Percentiles rank a stretch among this genome's conserved stretches.
Conservation (phyloP, 2,888 invertebrate genomes). For the Pediacus dermestoides region DNA sequence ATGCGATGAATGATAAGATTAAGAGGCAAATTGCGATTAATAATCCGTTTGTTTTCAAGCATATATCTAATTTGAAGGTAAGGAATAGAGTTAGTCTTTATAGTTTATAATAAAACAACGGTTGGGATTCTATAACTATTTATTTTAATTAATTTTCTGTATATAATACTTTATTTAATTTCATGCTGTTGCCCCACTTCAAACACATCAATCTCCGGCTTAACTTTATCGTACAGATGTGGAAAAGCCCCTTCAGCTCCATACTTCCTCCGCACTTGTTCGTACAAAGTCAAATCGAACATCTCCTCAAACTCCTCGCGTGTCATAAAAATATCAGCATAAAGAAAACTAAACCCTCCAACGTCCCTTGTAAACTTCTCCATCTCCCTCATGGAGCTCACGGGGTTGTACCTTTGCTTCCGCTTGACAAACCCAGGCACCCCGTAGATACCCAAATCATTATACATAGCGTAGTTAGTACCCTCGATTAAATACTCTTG, state of each 20-base stretch:
- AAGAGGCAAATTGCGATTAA: conserved; percentile 93
- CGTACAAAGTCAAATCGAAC: conserved; percentile 65
- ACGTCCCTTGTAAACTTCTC: conserved; percentile 65
- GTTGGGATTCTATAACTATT: background rate
- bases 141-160: conserved; percentile 2
- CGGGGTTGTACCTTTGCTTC: conserved; percentile 59
- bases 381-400: conserved; percentile 64
- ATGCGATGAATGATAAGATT: conserved; percentile 99
- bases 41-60: conserved; percentile 98
- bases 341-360: conserved; percentile 66
- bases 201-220: conserved; percentile 64
- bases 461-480: conserved; percentile 66
- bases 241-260: conserved; percentile 60
- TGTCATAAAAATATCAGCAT: conserved; percentile 69
- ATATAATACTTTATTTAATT: conserved; percentile 25
- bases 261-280: conserved; percentile 58
- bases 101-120: conserved; percentile 1
- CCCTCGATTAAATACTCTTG: conserved; percentile 60
- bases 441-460: conserved; percentile 68
- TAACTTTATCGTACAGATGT: conserved; percentile 64
- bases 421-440: conserved; percentile 63
- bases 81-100: conserved; percentile 12
- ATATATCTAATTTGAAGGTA: conserved; percentile 90
- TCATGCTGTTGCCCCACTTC: conserved; percentile 50
- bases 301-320: conserved; percentile 62